Evolutionary conservation across 1,140 invertebrate species (phyloP).

Genomic region (Harpegnathos saltator): DNA sequence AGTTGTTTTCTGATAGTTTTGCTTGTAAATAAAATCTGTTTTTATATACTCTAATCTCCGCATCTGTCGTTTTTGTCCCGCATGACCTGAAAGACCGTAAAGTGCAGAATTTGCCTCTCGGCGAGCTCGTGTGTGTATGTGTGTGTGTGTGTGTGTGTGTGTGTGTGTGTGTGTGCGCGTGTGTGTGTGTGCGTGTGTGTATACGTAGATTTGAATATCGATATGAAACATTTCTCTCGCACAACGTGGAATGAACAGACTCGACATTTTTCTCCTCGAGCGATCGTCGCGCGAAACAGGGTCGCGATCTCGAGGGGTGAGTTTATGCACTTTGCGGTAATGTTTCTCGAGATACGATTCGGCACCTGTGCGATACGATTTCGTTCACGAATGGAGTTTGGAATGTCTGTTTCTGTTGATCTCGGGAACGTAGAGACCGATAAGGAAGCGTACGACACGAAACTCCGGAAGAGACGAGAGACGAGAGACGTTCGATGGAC

Average conservation of each 20-base stretch:
- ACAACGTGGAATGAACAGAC: too few species aligned
- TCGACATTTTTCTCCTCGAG: neutral
- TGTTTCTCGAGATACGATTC: slow-evolving; percentile 25
- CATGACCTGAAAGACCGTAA: slow-evolving; percentile 63
- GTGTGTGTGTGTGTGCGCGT: too few species aligned
- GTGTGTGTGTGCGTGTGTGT: too few species aligned
- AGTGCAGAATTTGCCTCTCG: neutral
- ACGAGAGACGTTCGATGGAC: neutral
- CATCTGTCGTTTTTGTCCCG: slow-evolving; percentile 75
- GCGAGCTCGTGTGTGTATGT: too few species aligned
- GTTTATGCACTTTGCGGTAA: neutral
- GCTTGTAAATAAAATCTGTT: slow-evolving; percentile 76
- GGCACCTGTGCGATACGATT: neutral
- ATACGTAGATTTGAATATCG: neutral
- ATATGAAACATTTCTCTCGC: neutral
- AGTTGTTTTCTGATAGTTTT: slow-evolving; percentile 62
- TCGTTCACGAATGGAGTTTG: neutral
- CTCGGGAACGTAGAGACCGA: slow-evolving; percentile 24
- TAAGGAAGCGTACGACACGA: slow-evolving; percentile 8
- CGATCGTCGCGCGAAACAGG: neutral
- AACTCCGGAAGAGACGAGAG: slow-evolving; percentile 6
- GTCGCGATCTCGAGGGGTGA: neutral
- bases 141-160: too few species aligned
- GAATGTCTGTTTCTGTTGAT: slow-evolving; percentile 26
- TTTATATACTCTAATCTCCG: slow-evolving; percentile 49